phyloP scores from a whole-genome alignment of 2,113 vertebrate genomes.

The Cheirogaleus medius region DNA sequence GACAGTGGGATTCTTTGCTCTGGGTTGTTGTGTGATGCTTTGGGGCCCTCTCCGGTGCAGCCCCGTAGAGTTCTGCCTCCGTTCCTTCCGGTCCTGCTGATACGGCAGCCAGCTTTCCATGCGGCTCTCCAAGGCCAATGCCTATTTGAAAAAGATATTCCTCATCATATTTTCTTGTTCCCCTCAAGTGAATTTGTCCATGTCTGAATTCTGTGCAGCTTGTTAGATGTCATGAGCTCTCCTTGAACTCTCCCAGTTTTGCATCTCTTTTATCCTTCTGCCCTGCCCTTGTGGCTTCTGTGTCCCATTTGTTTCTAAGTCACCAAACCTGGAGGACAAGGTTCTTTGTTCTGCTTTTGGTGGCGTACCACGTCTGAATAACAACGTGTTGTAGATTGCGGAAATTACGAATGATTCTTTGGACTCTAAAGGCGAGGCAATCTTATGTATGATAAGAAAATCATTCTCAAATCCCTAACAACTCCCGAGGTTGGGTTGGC shows the following conservation, averaged over 20 bases:
- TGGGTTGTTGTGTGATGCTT: neutral
- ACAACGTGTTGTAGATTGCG: neutral
- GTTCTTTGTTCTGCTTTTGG: neutral
- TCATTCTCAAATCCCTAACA: neutral
- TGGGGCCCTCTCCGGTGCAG: neutral
- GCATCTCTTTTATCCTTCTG: neutral
- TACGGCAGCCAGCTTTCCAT: neutral
- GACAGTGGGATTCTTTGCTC: neutral
- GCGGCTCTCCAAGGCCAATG: neutral
- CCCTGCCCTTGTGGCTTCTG: neutral
- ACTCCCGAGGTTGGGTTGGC: neutral
- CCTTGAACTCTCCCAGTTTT: neutral
- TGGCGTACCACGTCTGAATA: neutral
- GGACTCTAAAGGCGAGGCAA: neutral
- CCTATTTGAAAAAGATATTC: neutral
- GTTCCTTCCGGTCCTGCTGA: neutral
- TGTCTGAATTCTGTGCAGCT: neutral
- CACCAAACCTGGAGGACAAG: neutral
- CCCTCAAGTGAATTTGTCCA: neutral
- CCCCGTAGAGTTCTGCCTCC: neutral
- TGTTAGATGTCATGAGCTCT: neutral
- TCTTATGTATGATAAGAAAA: constrained; percentile 15
- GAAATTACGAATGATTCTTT: neutral
- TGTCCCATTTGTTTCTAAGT: neutral
- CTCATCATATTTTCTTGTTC: neutral